phyloP scores from a whole-genome alignment of 1,140 invertebrate genomes.

The Drosophila funebris region DNA sequence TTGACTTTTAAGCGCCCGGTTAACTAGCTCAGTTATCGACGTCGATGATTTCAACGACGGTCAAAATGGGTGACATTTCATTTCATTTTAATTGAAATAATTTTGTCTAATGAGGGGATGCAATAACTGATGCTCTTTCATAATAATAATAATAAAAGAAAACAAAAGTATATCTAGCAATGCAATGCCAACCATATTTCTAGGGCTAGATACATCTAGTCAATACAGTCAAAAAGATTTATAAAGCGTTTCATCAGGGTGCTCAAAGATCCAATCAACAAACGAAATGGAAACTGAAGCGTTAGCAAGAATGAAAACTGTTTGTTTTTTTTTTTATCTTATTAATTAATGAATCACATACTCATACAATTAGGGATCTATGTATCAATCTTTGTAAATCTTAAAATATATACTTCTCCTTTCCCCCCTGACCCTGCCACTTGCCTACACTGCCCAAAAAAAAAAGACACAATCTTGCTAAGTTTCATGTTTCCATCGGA shows the following conservation, averaged over 20 bases:
- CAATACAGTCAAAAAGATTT: constrained; percentile 77
- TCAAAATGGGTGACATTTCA: constrained; percentile 36
- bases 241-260: constrained; percentile 63
- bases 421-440: neutral
- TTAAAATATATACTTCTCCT: constrained; percentile 10
- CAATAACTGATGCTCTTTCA: constrained; percentile 52
- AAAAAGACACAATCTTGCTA: constrained; percentile 46
- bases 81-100: constrained; percentile 58
- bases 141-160: neutral
- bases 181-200: constrained; percentile 73
- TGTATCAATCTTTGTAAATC: constrained; percentile 60
- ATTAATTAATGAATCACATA: constrained; percentile 74
- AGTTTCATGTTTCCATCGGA: constrained; percentile 37
- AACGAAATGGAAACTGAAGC: constrained; percentile 37
- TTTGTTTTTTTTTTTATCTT: constrained; percentile 71
- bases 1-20: constrained; percentile 72
- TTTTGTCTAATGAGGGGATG: constrained; percentile 43
- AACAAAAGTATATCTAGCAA: constrained; percentile 65
- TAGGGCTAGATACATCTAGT: constrained; percentile 83
- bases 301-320: constrained; percentile 56
- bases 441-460: no score
- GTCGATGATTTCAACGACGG: constrained; percentile 12
- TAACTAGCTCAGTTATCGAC: constrained; percentile 38
- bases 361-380: constrained; percentile 65
- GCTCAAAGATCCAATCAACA: constrained; percentile 29